Evolutionary conservation across 2,113 vertebrate species (phyloP), one percentile per base, ranked within the genome.

Genomic region (Megaceryle maxima): DNA sequence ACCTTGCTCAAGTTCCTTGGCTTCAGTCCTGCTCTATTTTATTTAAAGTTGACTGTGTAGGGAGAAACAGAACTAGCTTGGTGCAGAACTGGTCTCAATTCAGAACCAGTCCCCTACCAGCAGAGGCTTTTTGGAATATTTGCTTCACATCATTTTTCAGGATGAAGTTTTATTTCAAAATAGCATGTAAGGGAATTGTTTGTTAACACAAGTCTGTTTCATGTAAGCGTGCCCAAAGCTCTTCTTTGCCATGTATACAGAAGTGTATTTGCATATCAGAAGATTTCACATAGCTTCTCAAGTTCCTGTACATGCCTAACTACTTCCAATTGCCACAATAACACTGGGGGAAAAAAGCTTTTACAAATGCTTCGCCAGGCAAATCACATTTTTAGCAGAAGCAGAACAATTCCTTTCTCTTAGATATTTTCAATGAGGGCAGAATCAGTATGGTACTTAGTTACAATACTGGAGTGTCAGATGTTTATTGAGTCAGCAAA

Each of bases 401-500:
- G 74, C 73, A 83, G 79, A 96, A 88, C 68, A 96, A 95, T 96
- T 94, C 76, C 35, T 80, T 94, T 82, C 89, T 76, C 73, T 94
- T 83, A 79, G 87, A 91, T 83, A 83, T 92, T 96, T 95, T 94
- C 97, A 86, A 83, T 72, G 88, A 93, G 84, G 69, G 79, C 70
- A 90, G 76, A 96, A 85, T 96, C 83, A 92, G 84, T 87, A 77
- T 55, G 59, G 84, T 89, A 79, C 81, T 95, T 95, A 95, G 93
- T 91, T 96, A 94, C 94, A 95, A 75, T 95, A 88, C 90, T 60
- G 39, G 62, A 79, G 69, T 93, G 87, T 97, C 96, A 97, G 94
- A 78, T 94, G 88, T 95, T 96, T 96, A 97, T 94, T 96, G 75
- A 97, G 76, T 80, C 97, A 87, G 66, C 67, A 88, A 90, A 94